Evolutionary conservation across 1,140 invertebrate species (phyloP).

Genomic region (Micrasema minimum): DNA sequence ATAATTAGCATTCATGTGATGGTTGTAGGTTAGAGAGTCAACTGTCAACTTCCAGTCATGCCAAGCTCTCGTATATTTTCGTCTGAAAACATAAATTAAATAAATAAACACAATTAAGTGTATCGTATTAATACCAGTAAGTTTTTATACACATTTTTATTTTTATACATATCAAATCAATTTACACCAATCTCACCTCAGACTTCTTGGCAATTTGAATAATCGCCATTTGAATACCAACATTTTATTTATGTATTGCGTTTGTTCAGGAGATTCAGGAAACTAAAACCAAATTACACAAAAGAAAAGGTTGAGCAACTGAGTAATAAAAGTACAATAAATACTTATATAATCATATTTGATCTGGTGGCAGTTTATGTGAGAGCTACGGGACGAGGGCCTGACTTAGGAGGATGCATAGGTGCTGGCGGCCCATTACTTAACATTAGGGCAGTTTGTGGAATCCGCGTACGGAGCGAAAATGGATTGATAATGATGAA

Average conservation of each 20-base stretch:
- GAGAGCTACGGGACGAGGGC: too few relatives aligned
- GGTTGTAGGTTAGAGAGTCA: conserved; percentile 77
- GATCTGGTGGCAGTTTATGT: too few relatives aligned
- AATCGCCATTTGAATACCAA: conserved; percentile 26
- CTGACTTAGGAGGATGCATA: too few relatives aligned
- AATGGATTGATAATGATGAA: too few relatives aligned
- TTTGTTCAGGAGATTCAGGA: too few relatives aligned
- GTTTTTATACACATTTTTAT: background rate
- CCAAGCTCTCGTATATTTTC: conserved; percentile 27
- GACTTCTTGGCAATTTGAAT: conserved; percentile 26
- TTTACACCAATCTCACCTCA: conserved; percentile 5
- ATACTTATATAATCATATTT: too few relatives aligned
- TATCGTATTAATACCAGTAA: background rate
- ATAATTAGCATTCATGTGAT: conserved; percentile 81
- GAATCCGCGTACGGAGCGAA: too few relatives aligned
- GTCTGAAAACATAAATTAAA: conserved; percentile 37
- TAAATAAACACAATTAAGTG: background rate
- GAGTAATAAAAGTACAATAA: too few relatives aligned
- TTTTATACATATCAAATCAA: background rate
- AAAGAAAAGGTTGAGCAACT: too few relatives aligned
- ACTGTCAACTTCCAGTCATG: conserved; percentile 54
- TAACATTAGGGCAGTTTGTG: too few relatives aligned
- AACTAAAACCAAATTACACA: too few relatives aligned
- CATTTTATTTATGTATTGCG: conserved; percentile 14
- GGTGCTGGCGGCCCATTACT: too few relatives aligned